Evolutionary conservation across 2,113 vertebrate genomes (phyloP).

Genomic region (Lepisosteus oculatus): DNA sequence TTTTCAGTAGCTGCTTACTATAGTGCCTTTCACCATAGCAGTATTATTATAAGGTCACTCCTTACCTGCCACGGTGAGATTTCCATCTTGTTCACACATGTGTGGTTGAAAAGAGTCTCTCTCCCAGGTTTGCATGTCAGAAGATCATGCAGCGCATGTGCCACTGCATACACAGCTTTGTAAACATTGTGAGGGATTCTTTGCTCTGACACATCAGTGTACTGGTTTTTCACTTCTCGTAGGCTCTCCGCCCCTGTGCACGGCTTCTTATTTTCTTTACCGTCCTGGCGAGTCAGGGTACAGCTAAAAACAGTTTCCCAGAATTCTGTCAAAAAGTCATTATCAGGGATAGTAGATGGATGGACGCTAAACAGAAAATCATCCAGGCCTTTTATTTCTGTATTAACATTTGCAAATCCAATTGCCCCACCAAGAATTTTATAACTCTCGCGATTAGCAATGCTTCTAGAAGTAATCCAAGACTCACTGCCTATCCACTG

Average conservation of each 20-base stretch:
- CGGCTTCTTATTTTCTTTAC: background rate
- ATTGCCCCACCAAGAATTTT: background rate
- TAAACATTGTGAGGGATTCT: constrained; percentile 9
- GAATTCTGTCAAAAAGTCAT: background rate
- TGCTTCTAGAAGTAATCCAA: background rate
- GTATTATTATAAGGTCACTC: background rate
- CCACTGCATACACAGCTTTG: constrained; percentile 1
- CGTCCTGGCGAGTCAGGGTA: background rate
- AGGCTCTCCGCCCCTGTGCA: background rate
- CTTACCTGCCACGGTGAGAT: constrained; percentile 6
- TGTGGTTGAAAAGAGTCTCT: background rate
- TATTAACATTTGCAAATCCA: background rate
- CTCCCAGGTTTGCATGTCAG: background rate
- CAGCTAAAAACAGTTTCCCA: constrained; percentile 8
- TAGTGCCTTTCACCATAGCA: background rate
- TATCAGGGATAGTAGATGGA: background rate
- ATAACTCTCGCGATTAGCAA: background rate
- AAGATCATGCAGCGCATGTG: background rate
- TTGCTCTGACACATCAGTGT: background rate
- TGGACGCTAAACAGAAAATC: background rate
- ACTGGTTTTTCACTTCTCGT: background rate
- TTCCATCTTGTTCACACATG: background rate
- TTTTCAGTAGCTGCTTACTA: too few relatives aligned
- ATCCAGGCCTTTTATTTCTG: background rate
- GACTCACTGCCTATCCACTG: constrained; percentile 10